phyloP scores from a whole-genome alignment of 1,140 invertebrate genomes.

The Drosophila gunungcola region DNA sequence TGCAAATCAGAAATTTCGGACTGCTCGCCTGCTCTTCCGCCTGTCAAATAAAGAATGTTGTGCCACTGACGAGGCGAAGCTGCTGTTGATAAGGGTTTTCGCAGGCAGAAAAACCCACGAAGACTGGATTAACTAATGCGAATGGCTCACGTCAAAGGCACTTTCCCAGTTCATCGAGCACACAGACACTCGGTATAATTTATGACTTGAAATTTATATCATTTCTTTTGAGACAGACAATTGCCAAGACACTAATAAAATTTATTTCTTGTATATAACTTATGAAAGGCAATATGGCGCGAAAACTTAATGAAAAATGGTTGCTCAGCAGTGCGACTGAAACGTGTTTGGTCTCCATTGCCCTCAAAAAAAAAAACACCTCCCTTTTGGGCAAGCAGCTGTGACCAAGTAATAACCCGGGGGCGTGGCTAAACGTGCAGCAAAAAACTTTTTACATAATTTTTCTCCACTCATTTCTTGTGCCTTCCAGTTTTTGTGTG shows the following conservation, averaged over 20 bases:
- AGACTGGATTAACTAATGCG: constrained; percentile 54
- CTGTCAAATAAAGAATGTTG: constrained; percentile 47
- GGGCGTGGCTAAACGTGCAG: constrained; percentile 46
- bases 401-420: constrained; percentile 64
- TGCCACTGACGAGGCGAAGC: constrained; percentile 44
- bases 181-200: constrained; percentile 36
- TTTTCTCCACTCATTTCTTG: constrained; percentile 45
- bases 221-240: constrained; percentile 50
- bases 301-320: constrained; percentile 79
- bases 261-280: constrained; percentile 44
- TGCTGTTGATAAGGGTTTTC: constrained; percentile 57
- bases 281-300: constrained; percentile 63
- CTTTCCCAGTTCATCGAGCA: constrained; percentile 60
- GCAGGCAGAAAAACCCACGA: not conserved
- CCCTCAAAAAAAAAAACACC: too few species aligned
- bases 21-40: constrained; percentile 12
- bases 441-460: constrained; percentile 69
- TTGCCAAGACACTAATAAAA: constrained; percentile 67
- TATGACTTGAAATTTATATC: constrained; percentile 66
- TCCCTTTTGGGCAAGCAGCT: constrained; percentile 43
- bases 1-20: constrained; percentile 52
- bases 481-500: constrained; percentile 19
- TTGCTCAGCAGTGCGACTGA: constrained; percentile 36
- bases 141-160: constrained; percentile 37
- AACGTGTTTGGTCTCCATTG: constrained; percentile 27